phyloP scores from a whole-genome alignment of 1,140 invertebrate genomes.

The Tetragnatha versicolor region DNA sequence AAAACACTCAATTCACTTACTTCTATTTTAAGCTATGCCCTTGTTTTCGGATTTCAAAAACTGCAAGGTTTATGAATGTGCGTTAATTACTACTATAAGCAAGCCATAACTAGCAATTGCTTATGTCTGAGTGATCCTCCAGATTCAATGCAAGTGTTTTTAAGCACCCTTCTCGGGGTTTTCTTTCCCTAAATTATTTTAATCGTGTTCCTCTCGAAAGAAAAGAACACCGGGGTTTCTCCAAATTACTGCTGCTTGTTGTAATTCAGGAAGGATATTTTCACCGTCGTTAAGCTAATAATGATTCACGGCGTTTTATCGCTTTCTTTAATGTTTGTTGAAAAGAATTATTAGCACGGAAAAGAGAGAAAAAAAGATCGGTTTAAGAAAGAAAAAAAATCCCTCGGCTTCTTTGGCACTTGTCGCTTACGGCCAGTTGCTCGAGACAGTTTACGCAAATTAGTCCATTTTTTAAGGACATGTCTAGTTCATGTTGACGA shows the following conservation, averaged over 20 bases:
- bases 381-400: constrained; percentile 11
- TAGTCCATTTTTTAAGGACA: constrained; percentile 31
- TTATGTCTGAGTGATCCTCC: too few relatives aligned
- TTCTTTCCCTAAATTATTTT: constrained; percentile 22
- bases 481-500: too few relatives aligned
- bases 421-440: constrained; percentile 42
- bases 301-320: constrained; percentile 43
- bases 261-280: constrained; percentile 43
- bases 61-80: too few relatives aligned
- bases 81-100: too few relatives aligned
- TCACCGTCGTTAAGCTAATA: constrained; percentile 39
- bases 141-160: too few relatives aligned
- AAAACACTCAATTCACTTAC: too few relatives aligned
- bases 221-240: constrained; percentile 21
- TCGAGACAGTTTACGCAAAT: constrained; percentile 43
- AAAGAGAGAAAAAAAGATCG: background rate
- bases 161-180: too few relatives aligned
- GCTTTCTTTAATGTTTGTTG: constrained; percentile 40
- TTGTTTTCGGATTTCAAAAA: too few relatives aligned
- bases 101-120: too few relatives aligned
- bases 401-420: constrained; percentile 20
- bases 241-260: constrained; percentile 31
- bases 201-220: constrained; percentile 9
- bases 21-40: too few relatives aligned
- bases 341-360: constrained; percentile 39